A percentile compares a stretch with the other conserved stretches of the same genome.
phyloP scores from a whole-genome alignment of 1,140 invertebrate genomes.

The Batillaria attramentaria region DNA sequence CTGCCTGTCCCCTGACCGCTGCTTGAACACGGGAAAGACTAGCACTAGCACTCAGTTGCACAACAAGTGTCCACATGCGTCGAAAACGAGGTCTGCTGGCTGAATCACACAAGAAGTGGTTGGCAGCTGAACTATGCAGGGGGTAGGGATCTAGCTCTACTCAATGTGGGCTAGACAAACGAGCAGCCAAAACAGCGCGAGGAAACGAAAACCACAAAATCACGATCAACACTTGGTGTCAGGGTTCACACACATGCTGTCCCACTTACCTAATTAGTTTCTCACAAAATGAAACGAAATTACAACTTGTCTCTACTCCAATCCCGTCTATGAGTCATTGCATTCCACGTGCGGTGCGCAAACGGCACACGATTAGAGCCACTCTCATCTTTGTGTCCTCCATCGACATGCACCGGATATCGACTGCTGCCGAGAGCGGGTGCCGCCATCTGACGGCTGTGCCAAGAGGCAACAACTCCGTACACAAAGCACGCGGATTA shows the following conservation, averaged over 20 bases:
- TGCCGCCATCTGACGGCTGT: conserved; percentile 17
- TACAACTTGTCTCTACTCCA: conserved; percentile 21
- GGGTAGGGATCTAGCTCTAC: neutral
- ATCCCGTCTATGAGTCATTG: conserved; percentile 32
- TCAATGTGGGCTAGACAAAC: neutral
- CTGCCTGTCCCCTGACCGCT: too few species aligned
- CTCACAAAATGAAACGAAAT: neutral
- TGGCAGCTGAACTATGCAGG: conserved; percentile 3
- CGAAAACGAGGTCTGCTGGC: neutral
- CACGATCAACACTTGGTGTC: neutral
- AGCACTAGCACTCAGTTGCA: neutral
- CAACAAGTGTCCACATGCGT: conserved; percentile 7
- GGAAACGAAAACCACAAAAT: neutral
- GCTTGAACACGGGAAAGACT: too few species aligned
- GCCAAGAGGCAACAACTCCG: conserved; percentile 14
- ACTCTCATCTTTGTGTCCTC: conserved; percentile 27
- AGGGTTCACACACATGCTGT: conserved; percentile 20
- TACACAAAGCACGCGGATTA: conserved; percentile 8
- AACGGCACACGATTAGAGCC: conserved; percentile 15
- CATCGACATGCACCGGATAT: conserved; percentile 33
- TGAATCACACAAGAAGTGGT: conserved; percentile 11
- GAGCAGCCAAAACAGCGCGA: conserved; percentile 3
- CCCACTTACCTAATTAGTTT: conserved; percentile 27
- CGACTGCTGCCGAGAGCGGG: neutral
- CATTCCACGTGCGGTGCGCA: conserved; percentile 32